These are phyloP conservation scores for Gryllus longicercus DNA, from an alignment of 2,888 invertebrate species.

Conservation along the genomic window DNA sequence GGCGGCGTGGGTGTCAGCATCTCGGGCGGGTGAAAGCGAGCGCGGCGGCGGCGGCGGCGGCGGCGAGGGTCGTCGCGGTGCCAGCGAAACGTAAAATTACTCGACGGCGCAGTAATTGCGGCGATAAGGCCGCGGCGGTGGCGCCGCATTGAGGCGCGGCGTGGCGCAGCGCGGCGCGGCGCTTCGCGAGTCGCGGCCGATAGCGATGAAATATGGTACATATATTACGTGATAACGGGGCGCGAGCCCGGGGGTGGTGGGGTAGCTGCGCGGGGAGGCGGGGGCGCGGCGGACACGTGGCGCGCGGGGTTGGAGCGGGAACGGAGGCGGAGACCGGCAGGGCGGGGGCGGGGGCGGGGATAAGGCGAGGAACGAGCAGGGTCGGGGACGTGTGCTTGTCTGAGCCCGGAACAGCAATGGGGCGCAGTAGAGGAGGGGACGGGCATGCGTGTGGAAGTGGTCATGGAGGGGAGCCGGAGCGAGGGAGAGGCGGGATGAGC, in stretches of 20 bases:
- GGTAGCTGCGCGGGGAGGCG: not conserved
- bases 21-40: not conserved
- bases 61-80: not conserved
- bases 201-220: conserved; percentile 17
- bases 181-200: not conserved
- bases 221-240: conserved; percentile 8
- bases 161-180: not conserved
- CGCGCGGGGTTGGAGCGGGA: not conserved
- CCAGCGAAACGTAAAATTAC: conserved; percentile 17
- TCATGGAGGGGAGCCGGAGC: no score
- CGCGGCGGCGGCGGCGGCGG: not conserved
- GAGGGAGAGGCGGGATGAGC: no score
- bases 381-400: no score
- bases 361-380: no score
- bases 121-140: not conserved
- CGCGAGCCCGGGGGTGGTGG: not conserved
- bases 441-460: no score
- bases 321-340: not conserved
- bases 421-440: no score
- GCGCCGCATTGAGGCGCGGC: not conserved
- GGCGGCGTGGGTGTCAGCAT: no score
- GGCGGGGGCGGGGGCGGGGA: no score
- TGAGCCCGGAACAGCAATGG: no score
- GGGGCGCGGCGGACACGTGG: not conserved
- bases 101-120: conserved; percentile 10